Percentiles rank a stretch among this genome's conserved stretches.
Evolutionary conservation across 2,888 invertebrate genomes (phyloP).

Genomic region (Habroteleia sp.): DNA sequence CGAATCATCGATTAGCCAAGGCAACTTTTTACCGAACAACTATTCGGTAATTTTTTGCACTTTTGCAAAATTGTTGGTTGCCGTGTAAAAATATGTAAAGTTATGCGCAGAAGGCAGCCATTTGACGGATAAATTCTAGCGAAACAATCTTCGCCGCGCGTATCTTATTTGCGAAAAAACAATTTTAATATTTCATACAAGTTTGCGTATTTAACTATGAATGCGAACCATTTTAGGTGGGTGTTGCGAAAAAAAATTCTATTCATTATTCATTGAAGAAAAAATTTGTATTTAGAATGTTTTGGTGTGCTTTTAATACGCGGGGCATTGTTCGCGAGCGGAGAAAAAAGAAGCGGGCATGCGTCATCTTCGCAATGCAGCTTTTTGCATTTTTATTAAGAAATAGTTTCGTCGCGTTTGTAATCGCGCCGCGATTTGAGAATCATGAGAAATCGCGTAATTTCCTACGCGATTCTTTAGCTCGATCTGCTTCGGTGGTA

Average conservation of each 20-base stretch:
- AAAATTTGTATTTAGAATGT: slow-evolving; percentile 29
- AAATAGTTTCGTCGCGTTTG: slow-evolving; percentile 52
- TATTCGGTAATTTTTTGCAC: slow-evolving; percentile 11
- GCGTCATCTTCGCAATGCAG: slow-evolving; percentile 37
- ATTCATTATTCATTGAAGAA: slow-evolving; percentile 54
- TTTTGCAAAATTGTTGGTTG: slow-evolving; percentile 16
- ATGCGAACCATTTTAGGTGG: slow-evolving; percentile 17
- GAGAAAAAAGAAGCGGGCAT: slow-evolving; percentile 23
- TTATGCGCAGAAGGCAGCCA: slow-evolving; percentile 20
- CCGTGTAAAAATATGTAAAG: slow-evolving; percentile 42
- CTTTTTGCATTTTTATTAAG: slow-evolving; percentile 42
- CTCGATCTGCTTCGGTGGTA: slow-evolving; percentile 2
- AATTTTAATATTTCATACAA: slow-evolving; percentile 22
- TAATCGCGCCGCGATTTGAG: slow-evolving; percentile 48
- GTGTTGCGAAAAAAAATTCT: slow-evolving; percentile 16
- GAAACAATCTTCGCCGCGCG: slow-evolving; percentile 30
- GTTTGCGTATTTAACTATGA: slow-evolving; percentile 11
- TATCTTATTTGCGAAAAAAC: slow-evolving; percentile 37
- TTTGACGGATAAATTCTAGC: slow-evolving; percentile 39
- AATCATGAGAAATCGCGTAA: slow-evolving; percentile 55
- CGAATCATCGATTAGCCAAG: background rate
- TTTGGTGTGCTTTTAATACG: slow-evolving; percentile 24
- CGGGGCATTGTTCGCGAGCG: slow-evolving; percentile 15
- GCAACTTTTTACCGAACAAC: slow-evolving; percentile 5
- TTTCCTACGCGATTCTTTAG: slow-evolving; percentile 47